Conservation (phyloP, 2,888 invertebrate species). For the Phaonia tiefii region DNA sequence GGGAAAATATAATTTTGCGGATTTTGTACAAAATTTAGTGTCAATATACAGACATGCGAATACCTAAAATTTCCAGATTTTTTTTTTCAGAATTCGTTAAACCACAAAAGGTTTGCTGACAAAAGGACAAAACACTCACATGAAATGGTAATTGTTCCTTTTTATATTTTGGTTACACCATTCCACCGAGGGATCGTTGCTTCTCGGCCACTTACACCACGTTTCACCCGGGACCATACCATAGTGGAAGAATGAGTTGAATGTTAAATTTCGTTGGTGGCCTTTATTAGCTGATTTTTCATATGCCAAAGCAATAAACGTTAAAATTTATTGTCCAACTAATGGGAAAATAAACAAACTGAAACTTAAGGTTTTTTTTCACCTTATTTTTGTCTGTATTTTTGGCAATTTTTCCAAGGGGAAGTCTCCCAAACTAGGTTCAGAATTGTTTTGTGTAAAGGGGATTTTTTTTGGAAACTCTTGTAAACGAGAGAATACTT, state of each 20-base stretch:
- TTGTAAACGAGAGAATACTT: slow-evolving; percentile 51
- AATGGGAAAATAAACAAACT: slow-evolving; percentile 65
- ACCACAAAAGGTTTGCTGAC: neutral
- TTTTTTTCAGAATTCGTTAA: neutral
- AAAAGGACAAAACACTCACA: neutral
- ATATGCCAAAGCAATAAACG: slow-evolving; percentile 67
- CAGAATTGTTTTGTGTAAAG: neutral
- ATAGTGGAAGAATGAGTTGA: slow-evolving; percentile 27
- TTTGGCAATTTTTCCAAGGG: slow-evolving; percentile 55
- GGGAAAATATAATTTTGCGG: no score
- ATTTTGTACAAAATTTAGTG: no score
- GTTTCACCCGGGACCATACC: no score
- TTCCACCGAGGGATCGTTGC: no score
- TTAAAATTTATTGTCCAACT: slow-evolving; percentile 65
- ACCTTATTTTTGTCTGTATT: slow-evolving; percentile 38
- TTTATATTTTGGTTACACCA: no score
- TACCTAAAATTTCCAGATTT: no score
- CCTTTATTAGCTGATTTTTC: slow-evolving; percentile 68
- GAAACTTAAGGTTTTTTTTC: slow-evolving; percentile 61
- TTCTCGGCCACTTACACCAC: no score
- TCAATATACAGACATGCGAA: no score
- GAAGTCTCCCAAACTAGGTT: slow-evolving; percentile 29
- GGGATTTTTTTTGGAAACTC: slow-evolving; percentile 17
- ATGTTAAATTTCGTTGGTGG: slow-evolving; percentile 40
- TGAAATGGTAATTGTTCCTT: no score